Evolutionary conservation across 2,888 invertebrate genomes (phyloP).

Genomic region (Netelia fuscicornis): DNA sequence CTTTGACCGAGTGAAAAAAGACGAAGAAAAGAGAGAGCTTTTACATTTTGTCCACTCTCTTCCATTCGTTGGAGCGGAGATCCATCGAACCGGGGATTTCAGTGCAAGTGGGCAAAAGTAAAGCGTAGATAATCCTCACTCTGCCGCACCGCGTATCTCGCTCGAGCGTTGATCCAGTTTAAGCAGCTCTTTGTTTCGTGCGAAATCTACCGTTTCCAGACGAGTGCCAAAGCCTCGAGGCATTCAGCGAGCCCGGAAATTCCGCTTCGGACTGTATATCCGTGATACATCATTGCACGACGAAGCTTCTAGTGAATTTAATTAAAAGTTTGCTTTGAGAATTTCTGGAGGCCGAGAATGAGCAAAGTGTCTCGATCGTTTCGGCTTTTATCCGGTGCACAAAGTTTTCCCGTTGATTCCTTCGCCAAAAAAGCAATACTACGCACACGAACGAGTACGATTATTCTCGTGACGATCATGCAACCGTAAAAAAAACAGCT

Average conservation of each 20-base stretch:
- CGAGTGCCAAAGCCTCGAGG: constrained; percentile 10
- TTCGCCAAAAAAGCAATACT: neutral
- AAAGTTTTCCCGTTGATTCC: neutral
- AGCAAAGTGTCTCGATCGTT: neutral
- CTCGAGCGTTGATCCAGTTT: constrained; percentile 47
- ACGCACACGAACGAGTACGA: too few relatives aligned
- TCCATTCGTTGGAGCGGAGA: neutral
- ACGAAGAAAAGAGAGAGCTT: constrained; percentile 1
- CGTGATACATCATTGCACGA: constrained; percentile 17
- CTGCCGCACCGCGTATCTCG: neutral
- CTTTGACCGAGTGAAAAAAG: neutral
- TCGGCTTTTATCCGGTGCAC: neutral
- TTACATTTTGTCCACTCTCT: neutral
- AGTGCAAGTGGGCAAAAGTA: constrained; percentile 28
- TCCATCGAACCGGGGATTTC: constrained; percentile 40
- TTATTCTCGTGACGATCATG: too few relatives aligned
- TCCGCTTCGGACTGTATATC: constrained; percentile 20
- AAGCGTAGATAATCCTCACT: constrained; percentile 52
- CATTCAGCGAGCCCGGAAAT: constrained; percentile 26
- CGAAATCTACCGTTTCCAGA: constrained; percentile 43
- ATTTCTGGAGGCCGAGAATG: neutral
- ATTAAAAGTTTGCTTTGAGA: constrained; percentile 44
- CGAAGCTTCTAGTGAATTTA: neutral
- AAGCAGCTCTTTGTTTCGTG: constrained; percentile 35
- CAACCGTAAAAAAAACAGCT: neutral